Evolutionary conservation across 2,888 invertebrate genomes (phyloP), one percentile per base, ranked within the genome.

Genomic region (Myathropa florea): DNA sequence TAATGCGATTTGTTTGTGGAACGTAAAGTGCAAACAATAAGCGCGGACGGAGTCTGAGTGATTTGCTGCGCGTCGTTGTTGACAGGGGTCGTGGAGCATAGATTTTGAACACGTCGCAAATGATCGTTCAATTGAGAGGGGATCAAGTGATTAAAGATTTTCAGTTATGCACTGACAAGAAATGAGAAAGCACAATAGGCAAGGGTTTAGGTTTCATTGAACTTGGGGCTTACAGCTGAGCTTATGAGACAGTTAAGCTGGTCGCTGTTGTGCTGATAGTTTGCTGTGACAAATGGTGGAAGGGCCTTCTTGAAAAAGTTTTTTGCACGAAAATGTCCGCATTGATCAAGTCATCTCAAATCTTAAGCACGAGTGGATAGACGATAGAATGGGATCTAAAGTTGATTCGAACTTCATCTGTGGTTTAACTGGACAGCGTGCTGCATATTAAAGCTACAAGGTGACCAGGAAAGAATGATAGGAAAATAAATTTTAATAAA

Each of bases 101-200:
- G 18, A 14, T 18, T 46, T 46, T 33, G 26, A 36, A 39, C 18
- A 18, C 39, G n/a, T 23, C 33, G 24, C 14, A 70, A 21, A 55
- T 55, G 70, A 77, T 70, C 61, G 77, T 77, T 77, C 70, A 68
- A 70, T 63, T 77, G 63, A 24, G 24, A 55, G 46, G 4, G 4
- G 76, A 53, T 61, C 28, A 24, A 28, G 23, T 10, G 21, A 33
- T 33, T 33, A 12, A 12, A 12, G 33, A 12, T 26, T 26, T 39
- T 57, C 7, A 28, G 60, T 60, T 53, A 33, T 7, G 18, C 33
- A 57, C 61, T 67, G 68, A 12, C 0, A 18, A 18, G 46, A 46
- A n/a, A 67, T 53, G 28, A 30, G 55, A 39, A 46, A n/a, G 28
- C 3, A 28, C 28, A 28, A 46, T 6, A 39, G 4, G 7, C 1